Conservation (phyloP, 2,113 vertebrate genomes). For the Hypomesus transpacificus region DNA sequence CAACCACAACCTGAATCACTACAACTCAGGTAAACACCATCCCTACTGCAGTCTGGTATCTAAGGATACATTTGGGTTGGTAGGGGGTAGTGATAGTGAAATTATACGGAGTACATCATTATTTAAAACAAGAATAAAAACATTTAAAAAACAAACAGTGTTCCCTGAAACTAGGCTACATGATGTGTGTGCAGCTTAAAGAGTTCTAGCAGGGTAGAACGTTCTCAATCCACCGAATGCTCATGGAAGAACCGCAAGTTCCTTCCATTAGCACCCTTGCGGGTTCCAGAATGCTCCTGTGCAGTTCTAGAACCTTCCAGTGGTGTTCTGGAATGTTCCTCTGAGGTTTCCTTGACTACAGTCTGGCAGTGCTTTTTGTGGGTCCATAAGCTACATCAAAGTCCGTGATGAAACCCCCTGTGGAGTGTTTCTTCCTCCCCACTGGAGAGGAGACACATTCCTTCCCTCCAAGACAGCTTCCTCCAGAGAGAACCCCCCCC, state of each 20-base stretch:
- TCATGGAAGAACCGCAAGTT: neutral
- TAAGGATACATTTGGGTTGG: constrained; percentile 50
- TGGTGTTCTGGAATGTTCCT: too few relatives aligned
- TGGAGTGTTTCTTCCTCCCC: constrained; percentile 6
- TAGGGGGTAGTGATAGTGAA: constrained; percentile 34
- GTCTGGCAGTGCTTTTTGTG: constrained; percentile 48
- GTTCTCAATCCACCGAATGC: neutral
- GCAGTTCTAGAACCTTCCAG: too few relatives aligned
- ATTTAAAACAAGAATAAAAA: constrained; percentile 24
- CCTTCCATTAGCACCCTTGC: neutral
- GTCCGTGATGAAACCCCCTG: neutral
- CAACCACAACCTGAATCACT: constrained; percentile 12
- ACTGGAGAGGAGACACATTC: neutral
- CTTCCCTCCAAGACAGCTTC: neutral
- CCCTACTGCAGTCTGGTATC: constrained; percentile 38
- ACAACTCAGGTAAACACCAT: constrained; percentile 58
- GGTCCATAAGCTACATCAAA: constrained; percentile 13
- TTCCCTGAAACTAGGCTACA: constrained; percentile 41
- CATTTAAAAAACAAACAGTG: constrained; percentile 20
- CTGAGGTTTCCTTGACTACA: constrained; percentile 15
- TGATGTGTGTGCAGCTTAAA: constrained; percentile 15
- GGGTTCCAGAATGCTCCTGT: neutral
- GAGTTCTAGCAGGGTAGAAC: neutral
- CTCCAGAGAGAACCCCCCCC: neutral
- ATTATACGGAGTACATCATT: constrained; percentile 12